Evolutionary conservation across 2,113 vertebrate species (phyloP), one percentile per base, ranked within the genome.

Genomic region (Etheostoma spectabile): DNA sequence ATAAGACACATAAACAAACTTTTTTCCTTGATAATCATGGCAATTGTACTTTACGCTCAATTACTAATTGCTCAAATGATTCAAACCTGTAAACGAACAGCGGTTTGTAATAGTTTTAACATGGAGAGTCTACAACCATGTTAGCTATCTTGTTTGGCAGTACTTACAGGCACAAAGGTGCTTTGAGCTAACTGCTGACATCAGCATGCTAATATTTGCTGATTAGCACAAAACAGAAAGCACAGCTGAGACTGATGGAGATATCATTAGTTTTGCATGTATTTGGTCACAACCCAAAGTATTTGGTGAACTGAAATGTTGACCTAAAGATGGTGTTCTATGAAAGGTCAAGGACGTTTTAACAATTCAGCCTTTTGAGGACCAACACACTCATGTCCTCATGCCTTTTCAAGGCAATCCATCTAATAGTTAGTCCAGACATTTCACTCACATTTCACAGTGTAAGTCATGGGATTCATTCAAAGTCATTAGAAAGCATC

Each of bases 1-100:
- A 16, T 53, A 1, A 57, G 65, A 67, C 24, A 14, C 18, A 33
- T 67, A 55, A 46, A 71, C 59, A 80, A 77, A 45, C n/a, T 33
- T 14, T 53, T 61, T 46, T 33, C 22, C 1, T 42, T 71, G 27
- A 69, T 49, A 27, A 63, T 45, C 18, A 3, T 13, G 10, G 11
- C 15, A 16, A 22, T 52, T 45, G 30, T 11, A 5, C 35, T 0
- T 5, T 10, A 8, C 8, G 18, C 5, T 30, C 30, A 30, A 30
- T 30, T 30, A 30, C 30, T 30, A 2, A 46, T 8, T 21, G 22
- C 8, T 53, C 15, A 55, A 33, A 55, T 22, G 11, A 42, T 33
- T 70, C 12, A 19, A 57, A 48, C 52, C 24, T 33, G 13, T 18
- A 52, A 63, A 63, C 13, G 8, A 42, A 60, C n/a, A 42, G 33